Evolutionary conservation across 2,113 vertebrate genomes (phyloP).

Genomic region (Deroptyus accipitrinus): DNA sequence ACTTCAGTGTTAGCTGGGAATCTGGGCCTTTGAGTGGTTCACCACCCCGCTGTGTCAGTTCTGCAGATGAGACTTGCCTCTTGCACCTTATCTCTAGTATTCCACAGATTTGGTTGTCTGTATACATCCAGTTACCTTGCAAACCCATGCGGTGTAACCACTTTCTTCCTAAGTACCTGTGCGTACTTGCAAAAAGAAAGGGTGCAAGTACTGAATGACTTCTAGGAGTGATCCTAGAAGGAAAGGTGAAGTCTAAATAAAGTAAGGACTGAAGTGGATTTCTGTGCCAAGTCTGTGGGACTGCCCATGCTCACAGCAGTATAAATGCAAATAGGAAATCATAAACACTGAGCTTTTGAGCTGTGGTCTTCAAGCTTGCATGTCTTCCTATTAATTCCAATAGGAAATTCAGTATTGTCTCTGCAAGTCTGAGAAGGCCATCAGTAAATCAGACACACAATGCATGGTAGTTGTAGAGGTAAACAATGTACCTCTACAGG

Average conservation of each 20-base stretch:
- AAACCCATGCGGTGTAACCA: conserved; percentile 76
- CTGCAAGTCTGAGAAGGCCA: background rate
- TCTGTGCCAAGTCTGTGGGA: background rate
- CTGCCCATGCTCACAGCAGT: background rate
- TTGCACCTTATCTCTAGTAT: background rate
- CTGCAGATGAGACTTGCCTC: background rate
- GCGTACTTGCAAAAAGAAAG: conserved; percentile 68
- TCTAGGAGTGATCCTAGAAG: background rate
- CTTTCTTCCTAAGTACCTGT: conserved; percentile 81
- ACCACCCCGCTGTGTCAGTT: background rate
- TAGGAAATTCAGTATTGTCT: background rate
- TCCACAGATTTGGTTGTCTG: background rate
- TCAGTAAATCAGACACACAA: background rate
- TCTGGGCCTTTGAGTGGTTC: background rate
- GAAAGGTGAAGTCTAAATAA: background rate
- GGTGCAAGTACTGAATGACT: background rate
- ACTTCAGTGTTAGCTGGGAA: background rate
- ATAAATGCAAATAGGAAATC: background rate
- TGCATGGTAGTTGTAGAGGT: background rate
- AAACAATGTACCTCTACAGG: background rate
- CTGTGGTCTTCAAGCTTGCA: background rate
- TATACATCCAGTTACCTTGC: conserved; percentile 68
- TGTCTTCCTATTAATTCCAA: background rate
- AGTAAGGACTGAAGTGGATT: background rate
- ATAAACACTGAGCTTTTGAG: background rate